These are phyloP conservation scores for Trachops cirrhosus DNA, from an alignment of 2,797 vertebrate genomes.

Conservation along the genomic window DNA sequence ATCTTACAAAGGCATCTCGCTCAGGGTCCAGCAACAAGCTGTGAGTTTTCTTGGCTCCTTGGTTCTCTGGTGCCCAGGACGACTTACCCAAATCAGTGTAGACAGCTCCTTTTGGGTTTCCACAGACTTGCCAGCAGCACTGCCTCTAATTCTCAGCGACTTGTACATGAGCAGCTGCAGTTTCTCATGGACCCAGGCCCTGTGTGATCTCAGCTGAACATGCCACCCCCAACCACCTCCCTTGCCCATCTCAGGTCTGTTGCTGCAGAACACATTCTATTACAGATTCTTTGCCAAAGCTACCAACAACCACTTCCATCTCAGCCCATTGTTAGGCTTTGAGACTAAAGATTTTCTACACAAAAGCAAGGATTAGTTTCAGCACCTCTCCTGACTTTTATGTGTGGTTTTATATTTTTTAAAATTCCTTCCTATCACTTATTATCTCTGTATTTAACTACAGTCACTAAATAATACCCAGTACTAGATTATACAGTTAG, in stretches of 20 bases:
- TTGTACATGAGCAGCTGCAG: neutral
- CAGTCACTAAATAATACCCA: neutral
- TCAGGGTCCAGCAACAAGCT: neutral
- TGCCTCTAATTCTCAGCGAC: neutral
- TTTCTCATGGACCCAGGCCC: neutral
- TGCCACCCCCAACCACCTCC: neutral
- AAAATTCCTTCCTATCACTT: neutral
- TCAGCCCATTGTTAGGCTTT: neutral
- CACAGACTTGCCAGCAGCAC: neutral
- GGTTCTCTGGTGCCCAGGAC: neutral
- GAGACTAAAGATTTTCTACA: neutral
- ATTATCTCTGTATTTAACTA: neutral
- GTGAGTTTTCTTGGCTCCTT: neutral
- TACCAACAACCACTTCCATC: neutral
- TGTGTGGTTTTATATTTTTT: neutral
- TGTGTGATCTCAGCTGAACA: constrained; percentile 3
- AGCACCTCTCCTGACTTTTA: neutral
- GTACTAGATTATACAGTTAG: neutral
- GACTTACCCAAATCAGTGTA: neutral
- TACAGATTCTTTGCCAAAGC: neutral
- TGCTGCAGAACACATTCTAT: neutral
- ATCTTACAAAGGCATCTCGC: neutral
- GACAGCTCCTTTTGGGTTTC: neutral
- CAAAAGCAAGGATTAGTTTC: neutral
- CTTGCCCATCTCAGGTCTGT: neutral